Conservation (phyloP, 1,140 invertebrate species). For the Drosophila sproati region DNA sequence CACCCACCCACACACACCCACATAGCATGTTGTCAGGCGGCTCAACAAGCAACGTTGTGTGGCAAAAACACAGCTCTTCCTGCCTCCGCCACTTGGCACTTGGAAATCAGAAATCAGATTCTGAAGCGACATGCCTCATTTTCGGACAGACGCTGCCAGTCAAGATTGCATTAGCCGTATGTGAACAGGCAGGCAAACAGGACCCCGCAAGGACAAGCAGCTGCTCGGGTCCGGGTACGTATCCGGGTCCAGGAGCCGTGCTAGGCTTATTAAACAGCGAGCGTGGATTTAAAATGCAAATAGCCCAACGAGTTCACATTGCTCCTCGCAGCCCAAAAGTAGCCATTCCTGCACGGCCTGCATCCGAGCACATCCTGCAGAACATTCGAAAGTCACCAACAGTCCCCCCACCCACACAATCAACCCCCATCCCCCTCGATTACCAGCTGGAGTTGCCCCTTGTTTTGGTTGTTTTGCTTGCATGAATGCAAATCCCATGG, state of each 20-base stretch:
- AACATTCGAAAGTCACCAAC: slow-evolving; percentile 3
- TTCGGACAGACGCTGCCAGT: slow-evolving; percentile 63
- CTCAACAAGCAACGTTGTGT: slow-evolving; percentile 50
- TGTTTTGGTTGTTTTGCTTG: slow-evolving; percentile 39
- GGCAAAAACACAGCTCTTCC: slow-evolving; percentile 3
- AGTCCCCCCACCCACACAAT: not conserved
- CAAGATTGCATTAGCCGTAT: slow-evolving; percentile 74
- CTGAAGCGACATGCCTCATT: slow-evolving; percentile 81
- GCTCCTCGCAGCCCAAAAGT: slow-evolving; percentile 46
- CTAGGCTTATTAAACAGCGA: slow-evolving; percentile 60
- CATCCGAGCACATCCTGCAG: slow-evolving; percentile 24
- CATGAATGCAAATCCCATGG: slow-evolving; percentile 68
- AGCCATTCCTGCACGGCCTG: slow-evolving; percentile 55
- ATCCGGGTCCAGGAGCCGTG: slow-evolving; percentile 24
- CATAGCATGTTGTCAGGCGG: slow-evolving; percentile 28
- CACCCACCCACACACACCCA: not conserved
- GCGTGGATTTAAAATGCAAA: slow-evolving; percentile 72
- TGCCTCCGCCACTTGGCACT: not conserved
- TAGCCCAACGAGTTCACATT: slow-evolving; percentile 41
- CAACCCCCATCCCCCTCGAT: no score
- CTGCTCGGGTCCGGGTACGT: slow-evolving; percentile 9
- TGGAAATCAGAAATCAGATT: slow-evolving; percentile 75
- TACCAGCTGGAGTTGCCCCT: not conserved
- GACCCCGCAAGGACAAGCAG: slow-evolving; percentile 17
- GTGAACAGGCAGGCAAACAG: slow-evolving; percentile 6